phyloP scores from a whole-genome alignment of 2,113 vertebrate species.

The Antechinus stuartii region DNA sequence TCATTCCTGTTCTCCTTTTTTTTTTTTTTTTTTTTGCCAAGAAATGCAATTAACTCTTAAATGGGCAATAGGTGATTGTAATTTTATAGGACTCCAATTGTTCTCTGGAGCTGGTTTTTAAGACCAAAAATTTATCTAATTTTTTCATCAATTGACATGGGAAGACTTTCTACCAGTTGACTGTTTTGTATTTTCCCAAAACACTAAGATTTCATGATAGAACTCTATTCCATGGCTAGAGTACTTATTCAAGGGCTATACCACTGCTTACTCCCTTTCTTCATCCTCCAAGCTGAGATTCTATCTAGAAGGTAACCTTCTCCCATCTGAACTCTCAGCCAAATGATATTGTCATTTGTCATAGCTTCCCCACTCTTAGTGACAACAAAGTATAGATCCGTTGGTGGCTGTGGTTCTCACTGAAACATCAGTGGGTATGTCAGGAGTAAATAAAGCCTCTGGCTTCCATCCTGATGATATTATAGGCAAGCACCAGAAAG shows the following conservation, averaged over 20 bases:
- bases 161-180: neutral
- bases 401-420: neutral
- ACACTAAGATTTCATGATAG: neutral
- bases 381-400: neutral
- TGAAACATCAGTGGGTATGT: neutral
- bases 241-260: neutral
- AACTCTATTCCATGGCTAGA: neutral
- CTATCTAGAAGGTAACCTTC: neutral
- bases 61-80: neutral
- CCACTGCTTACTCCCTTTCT: neutral
- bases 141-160: neutral
- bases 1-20: neutral
- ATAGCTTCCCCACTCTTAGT: neutral
- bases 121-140: neutral
- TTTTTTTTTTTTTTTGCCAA: neutral
- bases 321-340: neutral
- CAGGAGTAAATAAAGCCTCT: neutral
- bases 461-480: neutral
- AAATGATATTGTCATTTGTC: neutral
- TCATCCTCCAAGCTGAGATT: neutral
- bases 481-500: neutral
- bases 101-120: neutral
- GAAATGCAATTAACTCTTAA: neutral
- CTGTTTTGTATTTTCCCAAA: neutral
- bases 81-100: neutral